Base-by-base conservation (phyloP, 2,113 vertebrate species). In the Tenebrosternarchus preto region DNA sequence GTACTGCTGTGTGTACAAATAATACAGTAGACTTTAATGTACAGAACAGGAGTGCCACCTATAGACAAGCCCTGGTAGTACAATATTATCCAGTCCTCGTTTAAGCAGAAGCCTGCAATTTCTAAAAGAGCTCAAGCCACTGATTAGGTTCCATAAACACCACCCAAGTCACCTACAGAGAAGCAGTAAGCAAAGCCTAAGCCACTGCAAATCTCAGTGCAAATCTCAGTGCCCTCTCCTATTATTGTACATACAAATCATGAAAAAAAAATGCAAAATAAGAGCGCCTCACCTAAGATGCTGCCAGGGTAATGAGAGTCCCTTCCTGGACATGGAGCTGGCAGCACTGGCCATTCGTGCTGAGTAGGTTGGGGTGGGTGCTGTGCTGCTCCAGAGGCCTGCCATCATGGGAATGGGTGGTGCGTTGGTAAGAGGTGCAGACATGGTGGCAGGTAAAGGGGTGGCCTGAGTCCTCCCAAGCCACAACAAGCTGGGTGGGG, bases 271-370 rank as follows among this genome's bases (percentile, higher is more conserved):
- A 25, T n/a, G 33, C 0, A 73, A n/a, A 63, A 31, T 6, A 19
- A 43, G 0, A 46, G 15, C 4, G 15, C 39, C 82, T 75, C 36
- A 84, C 83, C 43, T 64, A 9, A 84, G 80, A 2, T 53, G 77
- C 4, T 75, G 57, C 85, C 85, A 86, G 46, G 2, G 83, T 63
- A 78, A 27, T 11, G 76, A 60, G 63, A 46, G 2, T n/a, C 60
- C 86, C 4, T 59, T 80, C 68, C 79, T 74, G 39, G 61, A 63
- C 3, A 1, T 43, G 5, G n/a, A 19, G 25, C 63, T 73, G 9
- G 11, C 43, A 50, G 43, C 43, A 8, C 9, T 36, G 31, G 11
- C 8, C 43, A 50, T 50, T 50, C 11, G 43, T 12, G 15, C 43
- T 15, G 12, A 50, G 43, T 50, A 50, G 43, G 43, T 9, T 50